These are phyloP conservation scores for Tipula helvola DNA, from an alignment of 2,888 invertebrate species.

Conservation along the genomic window DNA sequence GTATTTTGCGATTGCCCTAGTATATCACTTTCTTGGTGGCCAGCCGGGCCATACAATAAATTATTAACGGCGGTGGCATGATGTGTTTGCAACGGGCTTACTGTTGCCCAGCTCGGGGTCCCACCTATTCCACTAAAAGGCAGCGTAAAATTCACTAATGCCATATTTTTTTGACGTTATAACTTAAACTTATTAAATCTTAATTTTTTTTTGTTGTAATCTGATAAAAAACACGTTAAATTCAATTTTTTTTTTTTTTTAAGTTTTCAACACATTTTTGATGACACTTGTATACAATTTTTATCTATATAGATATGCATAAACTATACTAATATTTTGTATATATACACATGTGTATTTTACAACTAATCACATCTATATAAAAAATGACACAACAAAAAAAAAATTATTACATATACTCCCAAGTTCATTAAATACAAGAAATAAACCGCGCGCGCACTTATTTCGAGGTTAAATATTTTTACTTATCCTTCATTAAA, in stretches of 20 bases:
- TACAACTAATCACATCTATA: background rate
- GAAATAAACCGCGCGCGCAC: conserved; percentile 9
- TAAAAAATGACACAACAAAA: background rate
- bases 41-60: conserved; percentile 33
- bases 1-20: conserved; percentile 16
- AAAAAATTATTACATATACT: background rate
- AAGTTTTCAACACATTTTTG: background rate
- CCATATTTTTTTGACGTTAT: conserved; percentile 22
- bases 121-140: conserved; percentile 28
- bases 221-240: background rate
- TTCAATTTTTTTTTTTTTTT: background rate
- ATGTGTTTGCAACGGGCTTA: conserved; percentile 27
- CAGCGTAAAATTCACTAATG: conserved; percentile 33
- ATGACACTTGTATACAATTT: background rate
- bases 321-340: background rate
- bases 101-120: conserved; percentile 30
- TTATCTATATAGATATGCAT: background rate
- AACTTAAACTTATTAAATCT: background rate
- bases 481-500: conserved; percentile 4
- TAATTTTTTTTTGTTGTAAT: background rate
- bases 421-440: conserved; percentile 4
- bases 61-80: conserved; percentile 33
- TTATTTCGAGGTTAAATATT: conserved; percentile 10
- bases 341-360: background rate
- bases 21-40: conserved; percentile 29